These are phyloP conservation scores for Halictus rubicundus DNA, from an alignment of 1,140 invertebrate genomes.

Conservation along the genomic window DNA sequence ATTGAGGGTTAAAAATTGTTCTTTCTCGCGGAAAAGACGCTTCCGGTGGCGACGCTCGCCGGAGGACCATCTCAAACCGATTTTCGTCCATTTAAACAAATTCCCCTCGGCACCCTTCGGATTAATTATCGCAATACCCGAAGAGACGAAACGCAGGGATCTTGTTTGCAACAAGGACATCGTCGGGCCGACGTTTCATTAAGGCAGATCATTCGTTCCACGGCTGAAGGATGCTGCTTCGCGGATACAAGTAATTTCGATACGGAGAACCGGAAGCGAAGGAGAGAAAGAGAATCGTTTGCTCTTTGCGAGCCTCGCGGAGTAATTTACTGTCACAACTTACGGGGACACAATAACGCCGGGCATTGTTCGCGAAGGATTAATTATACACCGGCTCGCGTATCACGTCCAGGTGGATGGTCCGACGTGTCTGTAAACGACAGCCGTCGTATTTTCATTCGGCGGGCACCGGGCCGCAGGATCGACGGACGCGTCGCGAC, in stretches of 20 bases:
- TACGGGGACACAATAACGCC: slow-evolving; percentile 56
- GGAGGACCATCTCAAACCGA: no score
- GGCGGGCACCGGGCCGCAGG: slow-evolving; percentile 10
- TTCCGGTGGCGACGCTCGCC: no score
- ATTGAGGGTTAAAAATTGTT: no score
- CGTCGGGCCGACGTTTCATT: slow-evolving; percentile 12
- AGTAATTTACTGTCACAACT: slow-evolving; percentile 58
- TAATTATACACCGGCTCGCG: slow-evolving; percentile 40
- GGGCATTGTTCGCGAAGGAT: slow-evolving; percentile 28
- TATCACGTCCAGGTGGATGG: slow-evolving; percentile 42
- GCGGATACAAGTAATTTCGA: slow-evolving; percentile 23
- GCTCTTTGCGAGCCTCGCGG: slow-evolving; percentile 46
- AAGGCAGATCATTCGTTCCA: slow-evolving; percentile 3
- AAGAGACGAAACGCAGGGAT: background rate
- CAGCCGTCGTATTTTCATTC: slow-evolving; percentile 59
- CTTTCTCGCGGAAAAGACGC: no score
- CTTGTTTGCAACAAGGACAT: slow-evolving; percentile 9
- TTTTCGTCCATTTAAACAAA: no score
- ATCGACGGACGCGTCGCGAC: background rate
- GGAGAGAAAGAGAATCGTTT: slow-evolving; percentile 17
- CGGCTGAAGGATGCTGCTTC: background rate
- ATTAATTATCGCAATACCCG: background rate
- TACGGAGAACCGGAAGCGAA: background rate
- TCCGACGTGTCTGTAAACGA: slow-evolving; percentile 54
- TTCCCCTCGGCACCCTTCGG: background rate